Base-by-base conservation (phyloP, 2,888 invertebrate genomes). In the Andrena praecox region DNA sequence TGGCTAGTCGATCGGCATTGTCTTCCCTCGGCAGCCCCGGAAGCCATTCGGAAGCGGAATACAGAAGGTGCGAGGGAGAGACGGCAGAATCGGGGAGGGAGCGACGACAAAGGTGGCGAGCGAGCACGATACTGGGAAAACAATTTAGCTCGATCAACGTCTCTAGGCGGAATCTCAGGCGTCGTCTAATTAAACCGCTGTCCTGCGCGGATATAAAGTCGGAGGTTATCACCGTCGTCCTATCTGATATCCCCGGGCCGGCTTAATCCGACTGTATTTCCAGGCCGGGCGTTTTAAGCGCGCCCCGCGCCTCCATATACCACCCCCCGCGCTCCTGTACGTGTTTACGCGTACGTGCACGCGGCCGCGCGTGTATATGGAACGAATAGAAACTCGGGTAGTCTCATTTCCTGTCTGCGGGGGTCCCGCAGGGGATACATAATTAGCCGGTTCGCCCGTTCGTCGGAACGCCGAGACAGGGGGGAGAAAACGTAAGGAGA, bases 111-210 rank as follows among this genome's bases (percentile, higher is more conserved):
- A 75, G 80, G 66, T 64, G 33, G 71, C 35, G 69, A 31, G 71
- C 74, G 33, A 69, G 60, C 74, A 70, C 77, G 69, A 72, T 81
- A 87, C 84, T 35, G 89, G 86, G 92, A 92, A 93, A 93, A 94
- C 94, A 93, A 94, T 94, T 94, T 94, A 93, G 93, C 93, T 93
- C 94, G 93, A 94, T 94, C 93, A 94, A 93, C 93, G 93, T 93
- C 93, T 93, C 92, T 89, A 91, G 91, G 90, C 91, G 89, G 62
- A 93, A 92, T 91, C 93, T 89, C 91, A 63, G 84, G 77, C 91
- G 90, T 90, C 93, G 91, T 93, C 93, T 94, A 94, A 94, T 94
- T 94, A 94, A 94, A 94, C 91, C 91, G 88, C 89, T 90, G 88
- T 90, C 89, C 89, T 84, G 82, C 87, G 89, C 89, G 91, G 90